Evolutionary conservation across 1,140 invertebrate species (phyloP).

Genomic region (Drosophila ohnishii): DNA sequence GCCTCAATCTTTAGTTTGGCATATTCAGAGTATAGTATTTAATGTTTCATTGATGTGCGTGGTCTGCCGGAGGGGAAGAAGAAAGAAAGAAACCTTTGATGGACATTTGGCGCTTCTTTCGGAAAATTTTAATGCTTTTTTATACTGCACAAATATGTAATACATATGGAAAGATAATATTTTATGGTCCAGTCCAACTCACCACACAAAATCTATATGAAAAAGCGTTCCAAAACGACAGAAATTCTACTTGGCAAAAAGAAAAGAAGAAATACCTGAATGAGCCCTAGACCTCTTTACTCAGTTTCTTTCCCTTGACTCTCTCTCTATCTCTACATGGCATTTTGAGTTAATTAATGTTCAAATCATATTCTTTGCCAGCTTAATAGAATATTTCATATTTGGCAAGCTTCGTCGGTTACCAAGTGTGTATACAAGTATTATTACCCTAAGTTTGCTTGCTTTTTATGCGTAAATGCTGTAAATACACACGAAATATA

Average conservation of each 20-base stretch:
- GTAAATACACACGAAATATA: constrained; percentile 64
- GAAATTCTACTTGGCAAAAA: constrained; percentile 2
- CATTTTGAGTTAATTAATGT: constrained; percentile 35
- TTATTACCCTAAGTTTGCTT: constrained; percentile 49
- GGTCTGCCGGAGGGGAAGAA: constrained; percentile 3
- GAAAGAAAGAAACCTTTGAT: constrained; percentile 19
- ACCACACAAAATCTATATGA: constrained; percentile 77
- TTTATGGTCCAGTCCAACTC: constrained; percentile 61
- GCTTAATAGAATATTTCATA: constrained; percentile 38
- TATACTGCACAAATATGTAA: constrained; percentile 38
- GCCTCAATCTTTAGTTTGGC: constrained; percentile 21
- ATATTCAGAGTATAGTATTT: constrained; percentile 21
- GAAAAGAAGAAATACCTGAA: constrained; percentile 14
- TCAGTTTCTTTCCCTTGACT: constrained; percentile 40
- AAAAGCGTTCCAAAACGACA: constrained; percentile 23
- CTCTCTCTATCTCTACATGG: constrained; percentile 34
- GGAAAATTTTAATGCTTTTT: constrained; percentile 45
- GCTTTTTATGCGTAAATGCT: constrained; percentile 72
- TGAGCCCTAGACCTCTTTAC: constrained; percentile 28
- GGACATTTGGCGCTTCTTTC: constrained; percentile 25
- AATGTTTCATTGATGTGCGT: constrained; percentile 1
- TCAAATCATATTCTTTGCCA: constrained; percentile 28
- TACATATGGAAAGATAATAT: constrained; percentile 10
- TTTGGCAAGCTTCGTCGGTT: constrained; percentile 31
- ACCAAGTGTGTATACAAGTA: constrained; percentile 31